phyloP scores from a whole-genome alignment of 2,888 invertebrate genomes.

The Erynnis tages region DNA sequence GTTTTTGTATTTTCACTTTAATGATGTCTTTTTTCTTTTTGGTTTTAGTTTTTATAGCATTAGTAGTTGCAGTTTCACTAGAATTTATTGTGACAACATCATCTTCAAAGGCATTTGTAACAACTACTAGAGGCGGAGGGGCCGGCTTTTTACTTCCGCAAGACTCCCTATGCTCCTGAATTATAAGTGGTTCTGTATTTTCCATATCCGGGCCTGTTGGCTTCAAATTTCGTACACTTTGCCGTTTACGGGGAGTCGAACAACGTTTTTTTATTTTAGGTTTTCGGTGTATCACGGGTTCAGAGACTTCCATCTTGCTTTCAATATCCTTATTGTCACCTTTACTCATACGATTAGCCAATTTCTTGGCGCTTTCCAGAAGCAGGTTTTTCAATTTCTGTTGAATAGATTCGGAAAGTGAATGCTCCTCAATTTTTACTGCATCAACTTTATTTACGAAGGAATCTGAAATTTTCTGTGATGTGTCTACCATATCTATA shows the following conservation, averaged over 20 bases:
- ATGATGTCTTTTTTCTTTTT: constrained; percentile 63
- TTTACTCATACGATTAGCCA: constrained; percentile 25
- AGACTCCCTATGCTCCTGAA: constrained; percentile 56
- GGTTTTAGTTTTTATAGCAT: constrained; percentile 36
- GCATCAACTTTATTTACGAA: constrained; percentile 48
- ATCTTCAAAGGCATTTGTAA: constrained; percentile 35
- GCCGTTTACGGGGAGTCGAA: constrained; percentile 40
- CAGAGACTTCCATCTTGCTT: constrained; percentile 28
- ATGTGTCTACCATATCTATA: constrained; percentile 29
- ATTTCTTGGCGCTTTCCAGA: constrained; percentile 65
- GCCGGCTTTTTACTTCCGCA: constrained; percentile 58
- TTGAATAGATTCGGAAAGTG: constrained; percentile 56
- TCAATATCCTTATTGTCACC: constrained; percentile 39
- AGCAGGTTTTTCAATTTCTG: constrained; percentile 53
- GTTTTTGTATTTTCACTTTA: constrained; percentile 67
- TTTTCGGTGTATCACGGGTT: constrained; percentile 35
- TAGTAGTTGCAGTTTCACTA: constrained; percentile 10
- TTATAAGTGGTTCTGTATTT: constrained; percentile 45
- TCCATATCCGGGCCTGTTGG: background rate
- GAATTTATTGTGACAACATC: constrained; percentile 33
- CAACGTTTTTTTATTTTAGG: constrained; percentile 37
- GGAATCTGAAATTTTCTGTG: constrained; percentile 44
- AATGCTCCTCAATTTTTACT: constrained; percentile 47
- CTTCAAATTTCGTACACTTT: constrained; percentile 26
- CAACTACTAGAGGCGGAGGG: constrained; percentile 48